These are phyloP conservation scores for Bufo gargarizans DNA, from an alignment of 2,113 vertebrate genomes.

Conservation along the genomic window DNA sequence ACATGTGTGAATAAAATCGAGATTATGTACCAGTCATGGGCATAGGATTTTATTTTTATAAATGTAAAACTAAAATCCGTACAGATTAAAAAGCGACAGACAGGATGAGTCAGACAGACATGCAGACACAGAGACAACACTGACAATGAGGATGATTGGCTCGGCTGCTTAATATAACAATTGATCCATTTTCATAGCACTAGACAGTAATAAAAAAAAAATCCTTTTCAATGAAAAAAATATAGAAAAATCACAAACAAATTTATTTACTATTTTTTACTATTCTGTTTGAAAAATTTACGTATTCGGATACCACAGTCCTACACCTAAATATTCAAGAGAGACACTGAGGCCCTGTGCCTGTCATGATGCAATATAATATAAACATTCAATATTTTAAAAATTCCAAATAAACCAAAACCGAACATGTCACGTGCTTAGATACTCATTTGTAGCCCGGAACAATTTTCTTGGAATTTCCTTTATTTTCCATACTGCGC, in stretches of 20 bases:
- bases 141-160: too few relatives aligned
- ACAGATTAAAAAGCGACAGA: too few relatives aligned
- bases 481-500: background rate
- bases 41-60: too few relatives aligned
- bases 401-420: background rate
- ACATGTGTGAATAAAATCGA: too few relatives aligned
- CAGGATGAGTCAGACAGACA: too few relatives aligned
- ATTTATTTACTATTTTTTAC: background rate
- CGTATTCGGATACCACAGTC: background rate
- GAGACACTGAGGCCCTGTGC: background rate
- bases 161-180: background rate
- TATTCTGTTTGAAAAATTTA: background rate
- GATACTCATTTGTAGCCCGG: background rate
- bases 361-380: too few relatives aligned
- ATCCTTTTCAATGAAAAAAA: background rate
- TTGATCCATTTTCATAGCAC: background rate
- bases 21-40: too few relatives aligned
- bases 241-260: background rate
- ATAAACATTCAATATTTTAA: background rate
- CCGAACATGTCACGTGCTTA: background rate
- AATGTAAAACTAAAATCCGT: too few relatives aligned
- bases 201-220: background rate
- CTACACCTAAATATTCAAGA: background rate
- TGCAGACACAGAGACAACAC: too few relatives aligned
- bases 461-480: background rate